phyloP scores from a whole-genome alignment of 2,888 invertebrate genomes.

The Zygogramma bicolorata region DNA sequence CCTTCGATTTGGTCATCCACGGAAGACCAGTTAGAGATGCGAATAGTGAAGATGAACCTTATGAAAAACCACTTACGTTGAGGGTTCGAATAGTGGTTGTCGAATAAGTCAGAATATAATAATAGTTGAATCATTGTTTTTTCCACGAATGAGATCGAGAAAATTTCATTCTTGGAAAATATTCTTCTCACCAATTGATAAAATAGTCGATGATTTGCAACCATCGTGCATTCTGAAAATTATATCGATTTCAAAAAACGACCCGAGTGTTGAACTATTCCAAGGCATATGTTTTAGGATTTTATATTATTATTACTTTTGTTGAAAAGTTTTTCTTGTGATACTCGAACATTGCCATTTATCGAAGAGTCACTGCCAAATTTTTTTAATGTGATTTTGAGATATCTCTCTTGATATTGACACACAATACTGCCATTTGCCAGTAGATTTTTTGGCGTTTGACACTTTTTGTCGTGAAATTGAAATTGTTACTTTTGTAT shows the following conservation, averaged over 20 bases:
- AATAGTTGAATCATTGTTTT: not conserved
- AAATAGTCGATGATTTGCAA: not conserved
- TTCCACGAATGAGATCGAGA: not conserved
- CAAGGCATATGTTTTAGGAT: not conserved
- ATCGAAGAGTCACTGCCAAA: conserved; percentile 49
- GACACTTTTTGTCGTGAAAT: not conserved
- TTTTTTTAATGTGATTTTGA: conserved; percentile 43
- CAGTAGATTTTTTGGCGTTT: conserved; percentile 22
- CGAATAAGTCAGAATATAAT: conserved; percentile 29
- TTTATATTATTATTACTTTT: conserved; percentile 23
- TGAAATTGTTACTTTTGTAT: conserved; percentile 19
- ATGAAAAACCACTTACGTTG: conserved; percentile 71
- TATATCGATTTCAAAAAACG: not conserved
- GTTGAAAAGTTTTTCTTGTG: conserved; percentile 40
- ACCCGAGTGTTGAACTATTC: not conserved
- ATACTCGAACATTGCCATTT: conserved; percentile 46
- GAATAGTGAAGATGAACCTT: conserved; percentile 63
- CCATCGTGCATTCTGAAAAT: not conserved
- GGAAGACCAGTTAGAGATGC: conserved; percentile 64
- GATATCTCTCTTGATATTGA: conserved; percentile 23
- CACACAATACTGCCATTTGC: conserved; percentile 9
- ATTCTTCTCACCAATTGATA: not conserved
- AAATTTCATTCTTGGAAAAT: not conserved
- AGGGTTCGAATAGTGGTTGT: conserved; percentile 65
- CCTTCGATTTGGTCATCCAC: conserved; percentile 71